phyloP scores from a whole-genome alignment of 2,888 invertebrate genomes.

The Harpagoxenus sublaevis region DNA sequence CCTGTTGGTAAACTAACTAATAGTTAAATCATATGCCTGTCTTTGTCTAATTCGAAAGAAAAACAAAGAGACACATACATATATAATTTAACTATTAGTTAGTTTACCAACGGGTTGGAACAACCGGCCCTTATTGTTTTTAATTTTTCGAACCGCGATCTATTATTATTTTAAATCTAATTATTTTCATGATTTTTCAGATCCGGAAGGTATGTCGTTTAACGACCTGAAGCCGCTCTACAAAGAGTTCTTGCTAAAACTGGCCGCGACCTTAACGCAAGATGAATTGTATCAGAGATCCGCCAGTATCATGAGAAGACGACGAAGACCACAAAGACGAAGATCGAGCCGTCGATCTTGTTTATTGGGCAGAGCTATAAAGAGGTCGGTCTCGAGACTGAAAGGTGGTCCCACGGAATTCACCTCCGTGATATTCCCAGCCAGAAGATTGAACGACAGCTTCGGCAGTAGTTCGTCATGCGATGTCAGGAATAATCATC shows the following conservation, averaged over 20 bases:
- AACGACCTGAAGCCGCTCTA: constrained; percentile 97
- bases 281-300: constrained; percentile 96
- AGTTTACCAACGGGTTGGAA: no score
- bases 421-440: constrained; percentile 86
- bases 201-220: constrained; percentile 97
- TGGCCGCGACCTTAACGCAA: constrained; percentile 96
- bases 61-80: no score
- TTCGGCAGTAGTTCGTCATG: constrained; percentile 84
- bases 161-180: no score
- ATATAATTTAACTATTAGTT: no score
- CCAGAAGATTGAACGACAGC: constrained; percentile 83
- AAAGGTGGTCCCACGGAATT: constrained; percentile 85
- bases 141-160: no score
- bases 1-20: no score
- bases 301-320: constrained; percentile 94
- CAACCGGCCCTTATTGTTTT: not conserved
- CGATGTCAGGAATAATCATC: constrained; percentile 82
- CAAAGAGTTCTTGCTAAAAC: constrained; percentile 95
- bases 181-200: constrained; percentile 80
- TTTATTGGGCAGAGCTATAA: constrained; percentile 84
- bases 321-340: constrained; percentile 82
- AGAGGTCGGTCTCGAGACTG: constrained; percentile 84
- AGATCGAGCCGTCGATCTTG: constrained; percentile 81
- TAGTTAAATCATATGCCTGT: no score
- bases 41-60: no score